Conservation (phyloP, 2,113 vertebrate genomes). For the Cnemophilus loriae region DNA sequence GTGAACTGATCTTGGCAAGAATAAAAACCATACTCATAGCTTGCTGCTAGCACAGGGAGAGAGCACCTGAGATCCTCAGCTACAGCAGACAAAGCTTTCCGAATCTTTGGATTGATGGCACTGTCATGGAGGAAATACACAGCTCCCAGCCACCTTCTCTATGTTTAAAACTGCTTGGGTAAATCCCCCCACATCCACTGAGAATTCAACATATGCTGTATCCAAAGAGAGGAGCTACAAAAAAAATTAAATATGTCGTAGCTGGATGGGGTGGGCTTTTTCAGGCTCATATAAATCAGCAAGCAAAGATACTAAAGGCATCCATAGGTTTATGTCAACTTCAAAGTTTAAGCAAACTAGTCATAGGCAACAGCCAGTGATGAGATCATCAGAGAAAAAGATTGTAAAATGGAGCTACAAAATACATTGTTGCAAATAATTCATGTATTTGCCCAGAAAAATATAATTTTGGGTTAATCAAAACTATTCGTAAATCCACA, state of each 20-base stretch:
- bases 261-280: not conserved
- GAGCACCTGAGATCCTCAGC: not conserved
- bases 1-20: not conserved
- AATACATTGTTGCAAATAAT: not conserved
- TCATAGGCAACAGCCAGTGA: not conserved
- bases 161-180: not conserved
- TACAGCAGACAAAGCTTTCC: not conserved
- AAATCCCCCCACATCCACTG: not conserved
- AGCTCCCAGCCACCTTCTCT: not conserved
- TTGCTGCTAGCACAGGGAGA: not conserved
- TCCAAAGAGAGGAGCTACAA: not conserved
- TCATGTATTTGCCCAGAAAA: not conserved
- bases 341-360: not conserved
- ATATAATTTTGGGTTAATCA: not conserved
- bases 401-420: not conserved
- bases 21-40: not conserved
- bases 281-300: not conserved
- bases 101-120: not conserved
- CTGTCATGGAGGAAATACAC: not conserved
- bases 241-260: not conserved
- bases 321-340: not conserved
- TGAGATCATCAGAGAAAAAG: not conserved
- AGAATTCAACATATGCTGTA: not conserved
- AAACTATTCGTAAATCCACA: not conserved
- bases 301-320: not conserved